phyloP scores from a whole-genome alignment of 2,113 vertebrate genomes.

The Callopanchax toddi region DNA sequence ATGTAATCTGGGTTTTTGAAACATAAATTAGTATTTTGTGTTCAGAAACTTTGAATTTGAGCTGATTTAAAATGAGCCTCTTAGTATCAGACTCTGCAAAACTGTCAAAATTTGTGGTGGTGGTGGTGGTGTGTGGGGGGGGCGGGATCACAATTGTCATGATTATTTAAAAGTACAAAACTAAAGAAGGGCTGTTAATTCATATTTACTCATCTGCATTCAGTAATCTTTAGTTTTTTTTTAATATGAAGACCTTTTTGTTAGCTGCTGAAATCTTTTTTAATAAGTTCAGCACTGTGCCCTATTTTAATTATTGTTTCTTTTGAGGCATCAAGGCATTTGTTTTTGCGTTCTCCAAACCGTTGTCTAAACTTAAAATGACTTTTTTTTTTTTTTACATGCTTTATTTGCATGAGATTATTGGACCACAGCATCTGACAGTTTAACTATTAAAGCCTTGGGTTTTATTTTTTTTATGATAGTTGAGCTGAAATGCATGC shows the following conservation, averaged over 20 bases:
- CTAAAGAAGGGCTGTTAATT: too few relatives aligned
- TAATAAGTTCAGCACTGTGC: too few relatives aligned
- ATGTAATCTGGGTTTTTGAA: too few relatives aligned
- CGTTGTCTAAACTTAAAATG: constrained; percentile 64
- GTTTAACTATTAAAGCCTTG: constrained; percentile 27
- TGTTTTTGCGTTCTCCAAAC: constrained; percentile 33
- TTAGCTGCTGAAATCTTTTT: too few relatives aligned
- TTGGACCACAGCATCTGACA: constrained; percentile 3
- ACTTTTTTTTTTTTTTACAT: constrained; percentile 26
- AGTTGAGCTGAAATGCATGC: constrained; percentile 33
- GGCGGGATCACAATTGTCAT: too few relatives aligned
- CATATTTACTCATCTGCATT: too few relatives aligned
- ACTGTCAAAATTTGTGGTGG: background rate
- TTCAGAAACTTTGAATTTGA: background rate
- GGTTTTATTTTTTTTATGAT: constrained; percentile 20
- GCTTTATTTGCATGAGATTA: constrained; percentile 19
- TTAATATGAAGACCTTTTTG: too few relatives aligned
- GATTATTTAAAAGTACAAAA: too few relatives aligned
- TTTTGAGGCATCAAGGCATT: constrained; percentile 18
- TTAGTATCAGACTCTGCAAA: background rate
- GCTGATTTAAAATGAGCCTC: background rate
- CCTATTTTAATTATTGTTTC: too few relatives aligned
- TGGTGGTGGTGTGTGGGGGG: too few relatives aligned
- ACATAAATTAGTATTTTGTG: too few relatives aligned
- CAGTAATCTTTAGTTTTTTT: too few relatives aligned